Base-by-base conservation (phyloP, 2,113 vertebrate species). In the Microtus montanus region DNA sequence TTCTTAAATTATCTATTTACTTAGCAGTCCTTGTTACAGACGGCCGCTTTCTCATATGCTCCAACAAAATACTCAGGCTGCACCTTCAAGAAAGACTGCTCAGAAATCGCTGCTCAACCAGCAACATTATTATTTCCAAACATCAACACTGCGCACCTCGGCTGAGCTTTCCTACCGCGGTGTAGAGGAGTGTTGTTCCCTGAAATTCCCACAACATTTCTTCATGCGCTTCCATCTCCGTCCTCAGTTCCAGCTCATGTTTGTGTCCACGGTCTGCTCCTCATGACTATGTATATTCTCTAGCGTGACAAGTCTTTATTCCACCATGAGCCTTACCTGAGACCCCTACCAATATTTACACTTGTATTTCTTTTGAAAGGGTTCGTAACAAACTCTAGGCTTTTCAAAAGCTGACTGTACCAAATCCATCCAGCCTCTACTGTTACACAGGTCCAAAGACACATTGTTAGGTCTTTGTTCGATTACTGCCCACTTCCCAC, bases 141-240 rank as follows among this genome's bases (percentile, higher is more conserved):
- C 17, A 4, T 28, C 3, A 30, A 19, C 30, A 9, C 38, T 44
- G 17, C 3, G 1, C 15, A 84, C 82, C 15, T 14, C 9, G 2
- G 15, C 61, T 47, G 24, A 44, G 58, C 58, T 41, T 30, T 38
- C 14, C 8, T 83, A 41, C 14, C 2, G 41, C 26, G 19, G 26
- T 41, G n/a, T 10, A 83, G 58, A 5, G 12, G 13, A 38, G 5
- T 9, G 13, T 19, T 44, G 5, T 6, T 19, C 14, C 4, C 0
- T 14, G 8, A 63, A 63, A 8, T 64, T 22, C 30, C 58, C 58
- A 30, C 58, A 82, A 61, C 54, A 61, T 41, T 41, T 41, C 54
- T 41, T 82, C 5, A 38, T 22, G 13, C 11, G n/a, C 10, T 38
- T 24, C 79, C 13, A 1, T 11, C 24, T 83, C 38, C 58, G 41